Evolutionary conservation across 2,113 vertebrate species (phyloP).

Genomic region (Pandion haliaetus): DNA sequence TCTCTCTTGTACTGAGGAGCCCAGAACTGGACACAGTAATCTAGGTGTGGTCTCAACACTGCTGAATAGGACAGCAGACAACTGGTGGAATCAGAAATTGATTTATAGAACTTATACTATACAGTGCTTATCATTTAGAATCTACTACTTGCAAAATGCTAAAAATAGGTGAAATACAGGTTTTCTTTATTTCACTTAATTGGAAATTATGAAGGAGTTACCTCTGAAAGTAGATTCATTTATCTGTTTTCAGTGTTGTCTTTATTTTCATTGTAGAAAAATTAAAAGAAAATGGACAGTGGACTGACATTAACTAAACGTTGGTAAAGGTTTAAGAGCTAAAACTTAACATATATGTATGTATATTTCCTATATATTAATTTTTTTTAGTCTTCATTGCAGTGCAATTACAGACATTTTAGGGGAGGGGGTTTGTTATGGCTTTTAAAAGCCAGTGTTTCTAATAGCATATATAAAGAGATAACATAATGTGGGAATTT

Average conservation of each 20-base stretch:
- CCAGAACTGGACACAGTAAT: background rate
- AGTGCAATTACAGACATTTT: background rate
- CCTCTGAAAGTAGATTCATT: background rate
- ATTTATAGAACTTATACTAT: background rate
- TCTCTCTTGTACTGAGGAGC: background rate
- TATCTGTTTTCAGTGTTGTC: background rate
- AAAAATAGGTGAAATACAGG: background rate
- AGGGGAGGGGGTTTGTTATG: background rate
- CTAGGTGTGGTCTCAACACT: background rate
- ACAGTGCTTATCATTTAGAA: background rate
- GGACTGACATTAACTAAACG: background rate
- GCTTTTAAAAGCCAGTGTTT: background rate
- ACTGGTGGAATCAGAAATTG: background rate
- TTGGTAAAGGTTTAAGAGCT: background rate
- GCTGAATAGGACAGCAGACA: background rate
- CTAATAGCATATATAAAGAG: background rate
- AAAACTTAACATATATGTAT: background rate
- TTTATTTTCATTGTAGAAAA: background rate
- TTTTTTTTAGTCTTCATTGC: background rate
- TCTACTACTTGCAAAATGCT: background rate
- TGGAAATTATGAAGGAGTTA: background rate
- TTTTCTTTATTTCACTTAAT: background rate
- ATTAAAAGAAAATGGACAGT: background rate
- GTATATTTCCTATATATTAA: background rate
- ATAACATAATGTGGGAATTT: background rate